Percentiles rank a stretch among this genome's conserved stretches.
Evolutionary conservation across 2,797 vertebrate species (phyloP).

Genomic region (Salarias fasciatus): DNA sequence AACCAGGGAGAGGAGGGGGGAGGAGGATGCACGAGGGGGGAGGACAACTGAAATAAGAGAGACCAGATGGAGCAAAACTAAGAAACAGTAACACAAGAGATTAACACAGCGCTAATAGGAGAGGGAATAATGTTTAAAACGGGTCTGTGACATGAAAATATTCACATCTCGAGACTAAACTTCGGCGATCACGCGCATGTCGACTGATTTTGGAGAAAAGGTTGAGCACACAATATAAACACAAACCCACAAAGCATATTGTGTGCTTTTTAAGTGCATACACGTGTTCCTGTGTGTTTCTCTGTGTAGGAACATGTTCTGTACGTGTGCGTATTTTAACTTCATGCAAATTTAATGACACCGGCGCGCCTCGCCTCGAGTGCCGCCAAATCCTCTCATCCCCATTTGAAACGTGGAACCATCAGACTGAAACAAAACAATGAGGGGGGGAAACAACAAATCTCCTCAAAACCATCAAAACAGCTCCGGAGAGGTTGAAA

Average conservation of each 20-base stretch:
- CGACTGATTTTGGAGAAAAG: too few species aligned
- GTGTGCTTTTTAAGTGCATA: constrained; percentile 21
- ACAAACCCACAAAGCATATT: constrained; percentile 1
- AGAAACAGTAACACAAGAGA: constrained; percentile 20
- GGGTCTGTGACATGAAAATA: constrained; percentile 9
- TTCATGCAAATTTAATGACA: constrained; percentile 85
- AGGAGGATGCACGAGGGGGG: not conserved
- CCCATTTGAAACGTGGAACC: constrained; percentile 80
- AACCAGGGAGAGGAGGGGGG: constrained; percentile 4
- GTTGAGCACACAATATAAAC: too few species aligned
- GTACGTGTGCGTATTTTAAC: constrained; percentile 34
- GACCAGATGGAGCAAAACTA: constrained; percentile 43
- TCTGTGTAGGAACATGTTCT: constrained; percentile 8
- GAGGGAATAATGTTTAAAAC: constrained; percentile 16
- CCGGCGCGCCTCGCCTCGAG: constrained; percentile 76
- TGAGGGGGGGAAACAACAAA: too few species aligned
- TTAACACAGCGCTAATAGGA: constrained; percentile 6
- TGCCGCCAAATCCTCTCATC: constrained; percentile 77
- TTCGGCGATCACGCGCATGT: too few species aligned
- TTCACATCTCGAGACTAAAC: not conserved
- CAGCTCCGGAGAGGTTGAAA: too few species aligned
- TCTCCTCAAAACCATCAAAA: too few species aligned
- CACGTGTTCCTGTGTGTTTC: constrained; percentile 4
- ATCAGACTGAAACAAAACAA: constrained; percentile 44
- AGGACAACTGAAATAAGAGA: constrained; percentile 34